Conservation (phyloP, 2,888 invertebrate species). For the Latrodectus hesperus region DNA sequence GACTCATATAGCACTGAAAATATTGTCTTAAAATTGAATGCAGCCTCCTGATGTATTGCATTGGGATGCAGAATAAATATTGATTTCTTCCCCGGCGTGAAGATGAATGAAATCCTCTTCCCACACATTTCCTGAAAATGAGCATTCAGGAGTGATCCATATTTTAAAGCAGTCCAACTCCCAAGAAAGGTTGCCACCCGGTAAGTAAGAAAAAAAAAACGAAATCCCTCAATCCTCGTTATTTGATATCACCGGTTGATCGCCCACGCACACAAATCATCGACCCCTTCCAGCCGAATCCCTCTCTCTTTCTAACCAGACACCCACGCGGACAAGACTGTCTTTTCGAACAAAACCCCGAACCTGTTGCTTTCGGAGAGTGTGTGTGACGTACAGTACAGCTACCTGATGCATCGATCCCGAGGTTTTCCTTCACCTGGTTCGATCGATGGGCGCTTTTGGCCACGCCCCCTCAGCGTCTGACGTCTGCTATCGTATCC, state of each 20-base stretch:
- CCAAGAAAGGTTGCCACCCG: slow-evolving; percentile 21
- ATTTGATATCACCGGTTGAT: neutral
- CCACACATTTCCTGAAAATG: no score
- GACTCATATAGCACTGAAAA: no score
- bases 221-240: neutral
- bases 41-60: no score
- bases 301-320: slow-evolving; percentile 1
- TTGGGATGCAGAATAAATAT: no score
- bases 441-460: slow-evolving; percentile 80
- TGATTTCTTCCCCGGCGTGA: no score
- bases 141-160: no score
- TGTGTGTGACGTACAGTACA: slow-evolving; percentile 31
- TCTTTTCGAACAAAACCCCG: slow-evolving; percentile 27
- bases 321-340: slow-evolving; percentile 29
- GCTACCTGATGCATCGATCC: slow-evolving; percentile 66
- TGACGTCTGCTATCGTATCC: slow-evolving; percentile 88
- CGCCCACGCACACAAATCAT: slow-evolving; percentile 1
- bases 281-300: neutral
- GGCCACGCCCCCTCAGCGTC: slow-evolving; percentile 99
- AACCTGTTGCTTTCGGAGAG: slow-evolving; percentile 61
- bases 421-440: slow-evolving; percentile 36
- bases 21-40: no score
- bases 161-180: neutral
- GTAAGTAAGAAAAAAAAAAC: neutral
- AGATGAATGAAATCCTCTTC: no score